phyloP scores from a whole-genome alignment of 2,888 invertebrate genomes.

The Calliphora vomitoria region DNA sequence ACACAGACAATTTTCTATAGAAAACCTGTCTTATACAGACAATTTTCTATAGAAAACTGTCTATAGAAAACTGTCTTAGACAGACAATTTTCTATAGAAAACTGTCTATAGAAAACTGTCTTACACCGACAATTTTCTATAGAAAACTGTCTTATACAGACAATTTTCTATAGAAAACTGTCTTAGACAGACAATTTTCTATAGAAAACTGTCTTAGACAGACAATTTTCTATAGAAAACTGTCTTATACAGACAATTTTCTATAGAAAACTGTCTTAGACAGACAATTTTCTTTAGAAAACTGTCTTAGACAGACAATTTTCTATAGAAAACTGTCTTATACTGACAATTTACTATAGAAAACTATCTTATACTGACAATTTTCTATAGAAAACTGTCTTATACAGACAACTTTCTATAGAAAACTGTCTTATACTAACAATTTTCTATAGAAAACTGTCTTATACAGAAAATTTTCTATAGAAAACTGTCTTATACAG shows the following conservation, averaged over 20 bases:
- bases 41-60: not conserved
- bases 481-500: no score
- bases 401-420: no score
- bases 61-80: not conserved
- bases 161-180: not conserved
- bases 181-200: not conserved
- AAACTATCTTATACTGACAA: no score
- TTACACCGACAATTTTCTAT: no score
- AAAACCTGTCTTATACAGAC: no score
- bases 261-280: not conserved
- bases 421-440: no score
- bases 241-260: not conserved
- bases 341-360: no score
- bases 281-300: not conserved
- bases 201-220: slow-evolving; percentile 10
- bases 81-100: not conserved
- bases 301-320: no score
- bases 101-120: not conserved
- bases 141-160: not conserved
- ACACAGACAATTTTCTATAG: not conserved
- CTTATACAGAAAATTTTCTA: no score
- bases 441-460: no score
- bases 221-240: not conserved
- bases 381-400: no score
- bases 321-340: no score